phyloP scores from a whole-genome alignment of 2,113 vertebrate species.

The Channa argus region DNA sequence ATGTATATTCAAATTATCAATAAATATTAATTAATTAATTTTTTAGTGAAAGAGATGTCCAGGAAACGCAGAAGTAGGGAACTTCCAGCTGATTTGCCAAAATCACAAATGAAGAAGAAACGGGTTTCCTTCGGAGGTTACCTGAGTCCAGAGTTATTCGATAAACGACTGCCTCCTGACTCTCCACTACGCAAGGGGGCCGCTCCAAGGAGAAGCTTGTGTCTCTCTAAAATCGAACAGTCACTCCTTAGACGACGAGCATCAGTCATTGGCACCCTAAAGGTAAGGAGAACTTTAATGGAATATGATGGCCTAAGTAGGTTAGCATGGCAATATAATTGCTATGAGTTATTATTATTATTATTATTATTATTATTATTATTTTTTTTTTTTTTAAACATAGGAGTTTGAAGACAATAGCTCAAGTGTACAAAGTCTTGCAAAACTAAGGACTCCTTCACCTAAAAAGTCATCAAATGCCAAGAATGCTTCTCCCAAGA shows the following conservation, averaged over 20 bases:
- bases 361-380: no score
- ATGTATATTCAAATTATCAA: no score
- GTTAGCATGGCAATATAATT: background rate
- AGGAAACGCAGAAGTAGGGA: conserved; percentile 82
- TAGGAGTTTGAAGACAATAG: conserved; percentile 34
- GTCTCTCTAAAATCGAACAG: conserved; percentile 44
- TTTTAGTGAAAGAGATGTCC: conserved; percentile 43
- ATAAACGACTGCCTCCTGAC: conserved; percentile 89
- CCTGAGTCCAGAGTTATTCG: conserved; percentile 90
- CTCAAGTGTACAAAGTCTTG: conserved; percentile 9
- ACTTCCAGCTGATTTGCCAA: conserved; percentile 18
- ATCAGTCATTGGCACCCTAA: conserved; percentile 70
- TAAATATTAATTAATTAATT: background rate
- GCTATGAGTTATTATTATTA: background rate
- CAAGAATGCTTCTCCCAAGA: conserved; percentile 43
- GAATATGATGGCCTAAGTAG: background rate
- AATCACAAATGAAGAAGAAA: conserved; percentile 81
- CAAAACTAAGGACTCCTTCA: conserved; percentile 45
- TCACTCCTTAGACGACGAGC: conserved; percentile 85
- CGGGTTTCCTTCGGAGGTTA: conserved; percentile 90
- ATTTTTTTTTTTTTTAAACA: background rate
- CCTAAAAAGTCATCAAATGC: conserved; percentile 36
- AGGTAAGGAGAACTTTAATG: conserved; percentile 70
- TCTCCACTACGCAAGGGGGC: conserved; percentile 88
- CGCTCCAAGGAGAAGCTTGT: conserved; percentile 81